Conservation (phyloP, 2,888 invertebrate species). For the Ornithoptera alexandrae region DNA sequence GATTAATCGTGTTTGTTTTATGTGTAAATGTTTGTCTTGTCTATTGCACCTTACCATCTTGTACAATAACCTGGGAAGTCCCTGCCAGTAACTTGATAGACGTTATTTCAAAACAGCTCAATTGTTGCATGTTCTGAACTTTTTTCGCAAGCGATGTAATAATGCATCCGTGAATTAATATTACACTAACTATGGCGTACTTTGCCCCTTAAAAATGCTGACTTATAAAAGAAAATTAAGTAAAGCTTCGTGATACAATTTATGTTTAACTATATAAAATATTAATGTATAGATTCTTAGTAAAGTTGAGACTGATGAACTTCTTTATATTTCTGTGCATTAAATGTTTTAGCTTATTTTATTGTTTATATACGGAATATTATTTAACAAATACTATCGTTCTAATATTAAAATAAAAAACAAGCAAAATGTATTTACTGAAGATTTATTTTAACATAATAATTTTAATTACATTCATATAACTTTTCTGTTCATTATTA, state of each 20-base stretch:
- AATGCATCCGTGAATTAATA: conserved; percentile 18
- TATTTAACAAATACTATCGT: neutral
- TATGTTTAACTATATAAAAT: neutral
- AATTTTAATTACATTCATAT: too few species aligned
- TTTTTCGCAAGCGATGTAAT: conserved; percentile 5
- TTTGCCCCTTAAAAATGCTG: conserved; percentile 14
- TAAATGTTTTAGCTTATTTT: neutral
- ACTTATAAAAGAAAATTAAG: neutral
- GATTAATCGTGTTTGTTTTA: neutral
- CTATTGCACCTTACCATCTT: neutral
- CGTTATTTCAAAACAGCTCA: conserved; percentile 10
- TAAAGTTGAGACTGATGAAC: too few species aligned
- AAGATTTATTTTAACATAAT: too few species aligned
- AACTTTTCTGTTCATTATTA: too few species aligned
- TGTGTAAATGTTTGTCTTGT: neutral
- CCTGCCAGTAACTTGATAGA: conserved; percentile 11
- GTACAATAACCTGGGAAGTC: conserved; percentile 22
- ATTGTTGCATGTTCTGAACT: conserved; percentile 11
- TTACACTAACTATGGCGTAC: conserved; percentile 13
- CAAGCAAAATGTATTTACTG: too few species aligned
- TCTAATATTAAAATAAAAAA: neutral
- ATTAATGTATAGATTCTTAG: too few species aligned
- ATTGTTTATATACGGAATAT: neutral
- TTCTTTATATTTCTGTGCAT: too few species aligned
- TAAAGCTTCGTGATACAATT: neutral